These are phyloP conservation scores for Euwallacea fornicatus DNA, from an alignment of 1,140 invertebrate genomes.

Conservation along the genomic window DNA sequence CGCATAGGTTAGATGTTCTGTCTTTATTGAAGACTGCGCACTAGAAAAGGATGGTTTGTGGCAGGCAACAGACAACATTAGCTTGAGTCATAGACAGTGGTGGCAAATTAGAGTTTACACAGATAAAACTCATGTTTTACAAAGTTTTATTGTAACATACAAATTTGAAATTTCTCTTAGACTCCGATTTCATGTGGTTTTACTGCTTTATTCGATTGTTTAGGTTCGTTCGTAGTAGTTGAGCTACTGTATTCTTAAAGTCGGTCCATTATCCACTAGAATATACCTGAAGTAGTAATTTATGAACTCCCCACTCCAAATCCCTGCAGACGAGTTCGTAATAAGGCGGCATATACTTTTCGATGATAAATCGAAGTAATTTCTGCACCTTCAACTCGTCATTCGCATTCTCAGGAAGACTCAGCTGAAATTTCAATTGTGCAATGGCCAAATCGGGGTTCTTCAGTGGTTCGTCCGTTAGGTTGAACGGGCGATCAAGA, in stretches of 20 bases:
- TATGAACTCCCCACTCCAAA: slow-evolving; percentile 76
- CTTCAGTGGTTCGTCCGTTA: slow-evolving; percentile 15
- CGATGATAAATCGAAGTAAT: slow-evolving; percentile 74
- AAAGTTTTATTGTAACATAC: no score
- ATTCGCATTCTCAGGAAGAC: slow-evolving; percentile 65
- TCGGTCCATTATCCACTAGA: not conserved
- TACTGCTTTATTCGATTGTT: no score
- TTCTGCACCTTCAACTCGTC: slow-evolving; percentile 64
- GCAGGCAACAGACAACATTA: no score
- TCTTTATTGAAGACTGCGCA: no score
- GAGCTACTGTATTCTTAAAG: slow-evolving; percentile 15
- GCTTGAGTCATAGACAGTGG: no score
- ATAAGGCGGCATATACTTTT: slow-evolving; percentile 91
- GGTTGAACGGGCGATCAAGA: not conserved
- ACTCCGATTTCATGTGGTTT: no score
- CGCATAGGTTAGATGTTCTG: no score
- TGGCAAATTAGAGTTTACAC: no score
- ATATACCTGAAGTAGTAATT: slow-evolving; percentile 44
- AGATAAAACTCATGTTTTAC: no score
- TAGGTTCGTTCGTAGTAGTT: no score
- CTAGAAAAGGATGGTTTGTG: no score
- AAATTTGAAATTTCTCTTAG: no score
- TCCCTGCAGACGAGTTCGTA: slow-evolving; percentile 86
- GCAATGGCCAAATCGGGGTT: slow-evolving; percentile 41
- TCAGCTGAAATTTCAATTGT: slow-evolving; percentile 77